Evolutionary conservation across 2,797 vertebrate species (phyloP).

Genomic region (Myiothlypis chrysogaster): DNA sequence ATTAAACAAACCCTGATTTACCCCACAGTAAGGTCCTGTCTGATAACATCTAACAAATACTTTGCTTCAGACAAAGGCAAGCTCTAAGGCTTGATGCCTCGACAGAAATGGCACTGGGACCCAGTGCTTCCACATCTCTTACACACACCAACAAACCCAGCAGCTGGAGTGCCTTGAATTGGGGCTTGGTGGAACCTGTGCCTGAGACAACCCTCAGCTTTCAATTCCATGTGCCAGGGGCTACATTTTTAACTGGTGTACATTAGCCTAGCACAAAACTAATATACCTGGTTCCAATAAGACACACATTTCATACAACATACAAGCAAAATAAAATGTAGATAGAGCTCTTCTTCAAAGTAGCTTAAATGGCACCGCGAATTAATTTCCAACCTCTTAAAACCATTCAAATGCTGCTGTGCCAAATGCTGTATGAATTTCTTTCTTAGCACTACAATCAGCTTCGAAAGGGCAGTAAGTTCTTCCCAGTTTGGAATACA

Average conservation of each 20-base stretch:
- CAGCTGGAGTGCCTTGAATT: background rate
- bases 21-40: background rate
- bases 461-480: background rate
- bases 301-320: background rate
- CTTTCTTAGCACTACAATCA: background rate
- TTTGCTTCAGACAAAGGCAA: background rate
- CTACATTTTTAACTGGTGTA: background rate
- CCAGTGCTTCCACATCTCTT: background rate
- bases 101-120: background rate
- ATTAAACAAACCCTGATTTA: background rate
- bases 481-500: background rate
- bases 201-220: background rate
- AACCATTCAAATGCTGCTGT: background rate
- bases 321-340: background rate
- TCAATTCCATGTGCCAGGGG: background rate
- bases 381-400: background rate
- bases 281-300: background rate
- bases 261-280: background rate
- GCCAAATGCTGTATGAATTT: background rate
- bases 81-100: background rate
- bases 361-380: background rate
- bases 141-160: background rate
- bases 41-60: background rate
- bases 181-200: background rate
- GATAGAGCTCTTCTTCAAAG: conserved; percentile 1